Evolutionary conservation across 2,797 vertebrate genomes (phyloP), one percentile per base, ranked within the genome.

Genomic region (Lepidocolaptes lacrymiger): DNA sequence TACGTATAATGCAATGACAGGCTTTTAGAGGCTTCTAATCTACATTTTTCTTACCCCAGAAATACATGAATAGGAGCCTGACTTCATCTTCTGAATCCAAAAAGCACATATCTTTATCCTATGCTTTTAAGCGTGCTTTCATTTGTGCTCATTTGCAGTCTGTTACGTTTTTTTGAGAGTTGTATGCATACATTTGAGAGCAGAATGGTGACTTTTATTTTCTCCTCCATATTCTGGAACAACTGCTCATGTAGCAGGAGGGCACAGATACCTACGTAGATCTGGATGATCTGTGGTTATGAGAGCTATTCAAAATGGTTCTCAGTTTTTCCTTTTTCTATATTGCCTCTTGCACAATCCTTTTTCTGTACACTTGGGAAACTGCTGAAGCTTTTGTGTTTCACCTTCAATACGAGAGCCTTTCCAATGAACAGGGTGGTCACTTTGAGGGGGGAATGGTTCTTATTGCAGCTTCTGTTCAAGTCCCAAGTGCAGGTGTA

Each of bases 1-100:
- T 73, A 84, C 36, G 7, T 69, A 59, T 44, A 93, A 92, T 88
- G 72, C 68, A 79, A 61, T 64, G 88, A 61, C 81, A 85, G 74
- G 88, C 86, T 91, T 95, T 95, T 83, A 94, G 73, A 92, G 51
- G 19, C 36, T 80, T 94, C 62, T 75, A 39, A 85, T 93, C 84
- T 83, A 74, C 46, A 66, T 83, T 88, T 97, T 89, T 63, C 87
- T 86, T 78, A 87, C 18, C 44, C 30, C 59, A 87, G 77, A 81
- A 94, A 78, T 78, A 41, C 1, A 44, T 37, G 54, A 77, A 78
- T 90, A 73, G 85, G 43, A 92, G 69, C 39, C 46, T 78, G 72
- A 62, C 44, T 94, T 93, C 64, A 84, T 80, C 88, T 89, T 89
- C 76, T 92, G 85, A 89, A 52, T 76, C 58, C 54, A 66, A 89